Evolutionary conservation across 2,797 vertebrate genomes (phyloP).

Genomic region (Tenualosa thibaudeaui): DNA sequence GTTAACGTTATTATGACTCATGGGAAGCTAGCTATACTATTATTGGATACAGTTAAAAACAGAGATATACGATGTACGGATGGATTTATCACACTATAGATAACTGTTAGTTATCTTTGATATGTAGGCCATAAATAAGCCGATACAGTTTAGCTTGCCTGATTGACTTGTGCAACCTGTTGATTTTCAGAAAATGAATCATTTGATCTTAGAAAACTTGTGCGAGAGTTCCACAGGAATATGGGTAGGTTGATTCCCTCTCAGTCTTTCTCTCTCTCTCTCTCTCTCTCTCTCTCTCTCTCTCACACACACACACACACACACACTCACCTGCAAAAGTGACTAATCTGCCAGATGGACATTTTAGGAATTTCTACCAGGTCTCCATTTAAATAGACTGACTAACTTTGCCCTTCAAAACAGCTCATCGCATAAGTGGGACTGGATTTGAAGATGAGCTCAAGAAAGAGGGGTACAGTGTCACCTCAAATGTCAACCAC

Average conservation of each 20-base stretch:
- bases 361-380: too few relatives aligned
- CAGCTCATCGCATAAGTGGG: slow-evolving; percentile 5
- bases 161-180: background rate
- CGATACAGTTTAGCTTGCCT: background rate
- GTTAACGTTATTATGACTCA: too few relatives aligned
- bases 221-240: slow-evolving; percentile 25
- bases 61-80: too few relatives aligned
- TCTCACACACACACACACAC: slow-evolving; percentile 11
- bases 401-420: background rate
- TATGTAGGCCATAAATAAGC: too few relatives aligned
- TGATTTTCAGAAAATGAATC: slow-evolving; percentile 24
- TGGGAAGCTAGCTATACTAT: background rate
- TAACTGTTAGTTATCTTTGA: too few relatives aligned
- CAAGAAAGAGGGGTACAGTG: slow-evolving; percentile 25
- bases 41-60: too few relatives aligned
- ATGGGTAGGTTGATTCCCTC: background rate
- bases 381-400: background rate
- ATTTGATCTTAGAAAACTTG: background rate
- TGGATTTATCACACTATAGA: too few relatives aligned
- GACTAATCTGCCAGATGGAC: too few relatives aligned
- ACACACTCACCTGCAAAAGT: background rate
- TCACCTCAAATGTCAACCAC: slow-evolving; percentile 28
- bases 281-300: background rate
- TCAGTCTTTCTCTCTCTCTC: background rate
- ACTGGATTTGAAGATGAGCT: slow-evolving; percentile 28